Evolutionary conservation across 2,797 vertebrate species (phyloP).

Genomic region (Petrocephalus schoutedeni): DNA sequence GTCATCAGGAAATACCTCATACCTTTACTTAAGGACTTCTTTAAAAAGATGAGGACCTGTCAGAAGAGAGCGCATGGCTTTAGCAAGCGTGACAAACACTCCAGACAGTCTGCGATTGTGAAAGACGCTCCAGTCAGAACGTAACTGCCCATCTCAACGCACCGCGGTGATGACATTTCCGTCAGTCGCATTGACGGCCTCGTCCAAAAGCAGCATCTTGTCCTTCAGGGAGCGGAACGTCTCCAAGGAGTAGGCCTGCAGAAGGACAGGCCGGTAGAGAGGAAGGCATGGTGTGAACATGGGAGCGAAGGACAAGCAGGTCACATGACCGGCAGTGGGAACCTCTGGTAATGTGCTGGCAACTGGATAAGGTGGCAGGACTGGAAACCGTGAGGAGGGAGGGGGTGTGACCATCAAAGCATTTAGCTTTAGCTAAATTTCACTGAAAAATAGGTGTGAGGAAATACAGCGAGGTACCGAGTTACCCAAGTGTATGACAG

Average conservation of each 20-base stretch:
- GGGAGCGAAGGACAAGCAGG: neutral
- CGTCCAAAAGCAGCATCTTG: conserved; percentile 82
- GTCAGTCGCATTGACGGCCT: conserved; percentile 73
- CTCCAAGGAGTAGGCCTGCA: conserved; percentile 75
- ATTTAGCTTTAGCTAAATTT: neutral
- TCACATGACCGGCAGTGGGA: neutral
- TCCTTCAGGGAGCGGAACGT: conserved; percentile 86
- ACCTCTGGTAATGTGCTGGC: neutral
- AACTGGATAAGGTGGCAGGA: neutral
- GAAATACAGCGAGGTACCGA: neutral
- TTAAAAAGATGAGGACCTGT: conserved; percentile 87
- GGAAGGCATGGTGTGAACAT: neutral
- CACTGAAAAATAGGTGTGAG: neutral
- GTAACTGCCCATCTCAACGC: conserved; percentile 40
- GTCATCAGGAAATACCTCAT: conserved; percentile 32
- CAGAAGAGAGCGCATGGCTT: conserved; percentile 33
- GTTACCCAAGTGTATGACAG: neutral
- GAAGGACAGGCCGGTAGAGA: neutral
- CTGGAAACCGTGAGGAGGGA: neutral
- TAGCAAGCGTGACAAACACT: neutral
- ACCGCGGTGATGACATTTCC: conserved; percentile 92
- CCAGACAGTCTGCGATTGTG: neutral
- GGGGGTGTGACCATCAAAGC: neutral
- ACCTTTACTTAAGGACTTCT: conserved; percentile 86
- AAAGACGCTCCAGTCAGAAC: neutral